Evolutionary conservation across 2,888 invertebrate genomes (phyloP).

Genomic region (Drosophila prolongata): DNA sequence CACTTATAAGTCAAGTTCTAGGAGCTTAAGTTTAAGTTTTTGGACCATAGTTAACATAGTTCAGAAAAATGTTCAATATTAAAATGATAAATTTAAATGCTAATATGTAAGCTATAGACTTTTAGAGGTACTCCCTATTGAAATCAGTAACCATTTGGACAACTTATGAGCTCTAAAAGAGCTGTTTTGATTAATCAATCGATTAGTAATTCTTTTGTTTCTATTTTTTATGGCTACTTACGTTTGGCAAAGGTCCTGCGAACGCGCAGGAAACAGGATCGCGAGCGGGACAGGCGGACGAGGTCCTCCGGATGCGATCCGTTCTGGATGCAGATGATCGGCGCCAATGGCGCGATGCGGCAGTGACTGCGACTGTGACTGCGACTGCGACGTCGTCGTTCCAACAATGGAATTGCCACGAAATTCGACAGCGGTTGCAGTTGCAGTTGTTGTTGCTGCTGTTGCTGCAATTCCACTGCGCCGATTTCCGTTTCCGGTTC

Average conservation of each 20-base stretch:
- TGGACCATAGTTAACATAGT: too few relatives aligned
- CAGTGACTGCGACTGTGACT: constrained; percentile 64
- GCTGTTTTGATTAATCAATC: too few relatives aligned
- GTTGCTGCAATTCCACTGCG: constrained; percentile 10
- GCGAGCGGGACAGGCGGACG: constrained; percentile 57
- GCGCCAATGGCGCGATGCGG: constrained; percentile 61
- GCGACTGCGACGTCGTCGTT: constrained; percentile 57
- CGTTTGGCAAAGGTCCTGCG: constrained; percentile 71
- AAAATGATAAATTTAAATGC: too few relatives aligned
- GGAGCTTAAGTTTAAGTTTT: too few relatives aligned
- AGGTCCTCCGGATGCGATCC: constrained; percentile 57
- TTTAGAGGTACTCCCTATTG: too few relatives aligned
- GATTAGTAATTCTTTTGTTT: too few relatives aligned
- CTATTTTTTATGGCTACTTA: constrained; percentile 50
- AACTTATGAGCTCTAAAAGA: too few relatives aligned
- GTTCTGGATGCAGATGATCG: constrained; percentile 67
- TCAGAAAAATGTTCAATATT: too few relatives aligned
- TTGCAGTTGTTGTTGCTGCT: constrained; percentile 24
- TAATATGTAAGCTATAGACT: too few relatives aligned
- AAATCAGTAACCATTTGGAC: too few relatives aligned
- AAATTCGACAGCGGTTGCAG: constrained; percentile 46
- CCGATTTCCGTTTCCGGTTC: constrained; percentile 27
- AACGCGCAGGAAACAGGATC: constrained; percentile 77
- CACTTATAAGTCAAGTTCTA: too few relatives aligned
- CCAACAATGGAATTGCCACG: constrained; percentile 63